These are phyloP conservation scores for Rhegmatorhina hoffmannsi DNA, from an alignment of 2,113 vertebrate species.

Conservation along the genomic window DNA sequence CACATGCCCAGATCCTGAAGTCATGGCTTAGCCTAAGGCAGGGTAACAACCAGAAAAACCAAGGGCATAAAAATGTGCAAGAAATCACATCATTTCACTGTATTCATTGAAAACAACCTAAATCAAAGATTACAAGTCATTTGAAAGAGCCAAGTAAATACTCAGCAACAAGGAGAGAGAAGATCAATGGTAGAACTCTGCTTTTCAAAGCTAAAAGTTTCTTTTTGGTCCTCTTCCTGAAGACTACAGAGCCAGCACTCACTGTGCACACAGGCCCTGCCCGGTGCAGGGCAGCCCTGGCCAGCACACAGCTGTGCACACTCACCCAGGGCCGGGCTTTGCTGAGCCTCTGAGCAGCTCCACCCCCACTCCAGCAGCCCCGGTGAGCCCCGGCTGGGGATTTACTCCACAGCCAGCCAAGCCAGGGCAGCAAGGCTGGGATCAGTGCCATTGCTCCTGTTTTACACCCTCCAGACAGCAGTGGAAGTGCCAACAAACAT, in stretches of 20 bases:
- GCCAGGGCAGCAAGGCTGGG: neutral
- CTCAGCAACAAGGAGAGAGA: neutral
- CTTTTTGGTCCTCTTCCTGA: neutral
- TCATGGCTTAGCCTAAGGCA: slow-evolving; percentile 84
- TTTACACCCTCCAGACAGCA: neutral
- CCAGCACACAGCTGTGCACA: neutral
- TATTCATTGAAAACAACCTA: neutral
- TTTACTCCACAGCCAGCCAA: neutral
- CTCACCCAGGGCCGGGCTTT: neutral
- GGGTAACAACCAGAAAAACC: neutral
- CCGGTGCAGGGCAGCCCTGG: neutral
- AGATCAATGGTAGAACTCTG: neutral
- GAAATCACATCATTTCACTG: neutral
- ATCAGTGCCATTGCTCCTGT: neutral
- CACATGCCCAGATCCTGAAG: slow-evolving; percentile 82
- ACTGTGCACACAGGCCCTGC: slow-evolving; percentile 4
- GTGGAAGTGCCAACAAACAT: neutral
- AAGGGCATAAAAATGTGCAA: neutral
- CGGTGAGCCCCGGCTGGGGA: neutral
- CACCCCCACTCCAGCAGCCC: neutral
- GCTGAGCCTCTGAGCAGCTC: neutral
- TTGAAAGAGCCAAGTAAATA: neutral
- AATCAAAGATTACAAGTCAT: neutral
- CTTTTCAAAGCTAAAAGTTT: neutral
- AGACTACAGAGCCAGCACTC: neutral